Base-by-base conservation (phyloP, 2,113 vertebrate species). In the Heteronetta atricapilla region DNA sequence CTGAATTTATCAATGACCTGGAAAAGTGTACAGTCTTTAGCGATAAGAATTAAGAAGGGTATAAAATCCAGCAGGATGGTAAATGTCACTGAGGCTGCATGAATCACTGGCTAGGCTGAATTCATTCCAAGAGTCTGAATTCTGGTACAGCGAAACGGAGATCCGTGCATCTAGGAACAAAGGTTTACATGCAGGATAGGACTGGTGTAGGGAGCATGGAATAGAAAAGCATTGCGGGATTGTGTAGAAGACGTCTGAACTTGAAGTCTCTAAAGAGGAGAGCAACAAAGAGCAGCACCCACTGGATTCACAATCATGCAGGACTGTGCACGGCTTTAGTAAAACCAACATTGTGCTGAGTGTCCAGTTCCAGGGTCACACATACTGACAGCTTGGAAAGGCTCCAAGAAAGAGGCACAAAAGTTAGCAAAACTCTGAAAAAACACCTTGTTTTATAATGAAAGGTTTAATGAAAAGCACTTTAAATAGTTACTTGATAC, bases 401-500 rank as follows among this genome's bases (percentile, higher is more conserved):
- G 77, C 66, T 60, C 34, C 74, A 91, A 86, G 44, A 28, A 90
- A 84, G 13, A 86, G 26, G 14, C 25, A 36, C 9, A 44, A 44
- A 82, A 82, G 19, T 58, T 66, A 73, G 23, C 11, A 59, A 76
- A 87, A 91, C 17, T 68, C 15, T 7, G 50, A 10, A 33, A 33
- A 67, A 62, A 75, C 40, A 48, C 46, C 23, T 69, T 58, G 44
- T 69, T 91, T 89, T 73, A 29, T 87, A 89, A 87, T 66, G 44
- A 89, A 93, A 82, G 50, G 11, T 62, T 95, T 80, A 85, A 89
- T 38, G 78, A 76, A 79, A 92, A 92, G 4, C 55, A 44, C 84
- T 95, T 93, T 85, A 86, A 94, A 82, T 70, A 83, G 67, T 95
- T 73, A 69, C 55, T 91, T 87, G 89, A 91, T 79, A 87, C 42